Percentiles rank a stretch among this genome's conserved stretches.
These are phyloP conservation scores for Bimastos eiseni DNA, from an alignment of 2,888 invertebrate species.

Conservation along the genomic window DNA sequence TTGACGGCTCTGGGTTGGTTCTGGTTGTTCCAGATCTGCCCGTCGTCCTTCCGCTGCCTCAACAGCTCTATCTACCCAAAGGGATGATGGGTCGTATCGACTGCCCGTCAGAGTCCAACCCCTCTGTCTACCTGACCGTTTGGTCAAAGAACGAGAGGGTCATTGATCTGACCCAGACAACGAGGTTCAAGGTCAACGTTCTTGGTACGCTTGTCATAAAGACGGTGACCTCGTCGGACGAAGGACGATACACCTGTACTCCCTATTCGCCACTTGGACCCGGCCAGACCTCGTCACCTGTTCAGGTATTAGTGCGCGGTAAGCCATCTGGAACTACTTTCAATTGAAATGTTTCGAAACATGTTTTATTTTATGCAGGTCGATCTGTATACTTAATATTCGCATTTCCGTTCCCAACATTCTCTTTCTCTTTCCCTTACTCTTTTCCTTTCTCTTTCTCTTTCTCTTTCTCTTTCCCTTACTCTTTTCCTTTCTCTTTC, in stretches of 20 bases:
- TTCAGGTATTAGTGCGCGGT: conserved; percentile 68
- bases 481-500: not conserved
- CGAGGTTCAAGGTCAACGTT: conserved; percentile 35
- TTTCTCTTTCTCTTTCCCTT: not conserved
- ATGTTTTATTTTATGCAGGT: too few species aligned
- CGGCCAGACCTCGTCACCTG: conserved; percentile 84
- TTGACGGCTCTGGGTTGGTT: not conserved
- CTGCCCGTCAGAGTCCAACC: conserved; percentile 95
- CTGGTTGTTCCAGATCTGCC: conserved; percentile 77
- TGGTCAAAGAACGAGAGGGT: conserved; percentile 93
- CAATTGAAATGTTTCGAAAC: not conserved
- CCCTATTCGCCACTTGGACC: conserved; percentile 94
- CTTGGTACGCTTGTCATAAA: conserved; percentile 42
- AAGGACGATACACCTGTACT: conserved; percentile 90
- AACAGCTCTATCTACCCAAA: conserved; percentile 90
- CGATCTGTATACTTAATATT: too few species aligned
- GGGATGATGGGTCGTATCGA: conserved; percentile 83
- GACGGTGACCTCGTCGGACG: conserved; percentile 82
- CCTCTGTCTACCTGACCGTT: conserved; percentile 89
- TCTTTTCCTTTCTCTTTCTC: too few species aligned
- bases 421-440: too few species aligned
- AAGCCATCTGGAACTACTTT: conserved; percentile 32
- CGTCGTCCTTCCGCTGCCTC: conserved; percentile 91
- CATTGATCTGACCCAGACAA: conserved; percentile 35
- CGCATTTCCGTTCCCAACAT: too few species aligned